phyloP scores from a whole-genome alignment of 1,140 invertebrate species.

The Akabosia matsudoensis region DNA sequence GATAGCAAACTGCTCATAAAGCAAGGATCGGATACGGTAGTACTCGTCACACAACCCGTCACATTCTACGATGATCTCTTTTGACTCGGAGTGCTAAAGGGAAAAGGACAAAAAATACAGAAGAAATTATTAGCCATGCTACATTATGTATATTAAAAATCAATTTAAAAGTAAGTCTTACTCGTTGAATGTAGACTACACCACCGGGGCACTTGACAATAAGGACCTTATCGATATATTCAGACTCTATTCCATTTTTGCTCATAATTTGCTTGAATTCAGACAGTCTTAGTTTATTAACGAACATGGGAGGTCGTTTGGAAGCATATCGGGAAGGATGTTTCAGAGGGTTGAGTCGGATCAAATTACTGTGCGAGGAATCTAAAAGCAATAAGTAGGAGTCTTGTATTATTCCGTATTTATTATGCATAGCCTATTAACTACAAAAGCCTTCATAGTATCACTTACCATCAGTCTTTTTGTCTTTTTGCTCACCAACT shows the following conservation, averaged over 20 bases:
- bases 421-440: background rate
- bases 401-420: too few relatives aligned
- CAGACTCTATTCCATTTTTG: slow-evolving; percentile 78
- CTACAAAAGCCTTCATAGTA: background rate
- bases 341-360: background rate
- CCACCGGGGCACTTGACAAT: slow-evolving; percentile 80
- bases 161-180: slow-evolving; percentile 53
- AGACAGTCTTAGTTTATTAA: slow-evolving; percentile 91
- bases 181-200: slow-evolving; percentile 79
- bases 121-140: background rate
- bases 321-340: background rate
- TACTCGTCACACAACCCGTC: slow-evolving; percentile 91
- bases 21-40: slow-evolving; percentile 83
- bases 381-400: background rate
- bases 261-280: slow-evolving; percentile 90
- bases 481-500: slow-evolving; percentile 3
- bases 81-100: slow-evolving; percentile 72
- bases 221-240: slow-evolving; percentile 87
- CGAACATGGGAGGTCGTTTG: slow-evolving; percentile 67
- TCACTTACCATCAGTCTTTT: background rate
- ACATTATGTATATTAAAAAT: background rate
- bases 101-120: too few relatives aligned
- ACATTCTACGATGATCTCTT: slow-evolving; percentile 88
- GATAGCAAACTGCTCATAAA: slow-evolving; percentile 96
- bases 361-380: background rate